Percentiles rank a stretch among this genome's conserved stretches.
Conservation (phyloP, 2,888 invertebrate genomes). For the Toxonevra muliebris region DNA sequence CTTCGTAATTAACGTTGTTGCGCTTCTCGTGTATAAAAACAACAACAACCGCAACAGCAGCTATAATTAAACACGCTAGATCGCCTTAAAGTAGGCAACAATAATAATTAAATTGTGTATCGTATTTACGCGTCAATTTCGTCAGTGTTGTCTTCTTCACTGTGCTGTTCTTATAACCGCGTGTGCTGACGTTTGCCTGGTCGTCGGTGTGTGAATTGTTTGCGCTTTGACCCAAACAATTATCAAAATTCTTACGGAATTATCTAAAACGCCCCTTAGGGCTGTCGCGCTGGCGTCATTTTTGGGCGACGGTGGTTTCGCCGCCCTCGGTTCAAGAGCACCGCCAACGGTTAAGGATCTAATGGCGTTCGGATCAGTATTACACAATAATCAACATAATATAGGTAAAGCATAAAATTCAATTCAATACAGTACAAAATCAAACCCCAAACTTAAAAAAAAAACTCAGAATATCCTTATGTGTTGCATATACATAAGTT, state of each 20-base stretch:
- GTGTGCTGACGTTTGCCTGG: slow-evolving; percentile 5
- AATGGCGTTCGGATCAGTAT: slow-evolving; percentile 66
- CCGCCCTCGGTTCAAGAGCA: slow-evolving; percentile 65
- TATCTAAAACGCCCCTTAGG: slow-evolving; percentile 66
- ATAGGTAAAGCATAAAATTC: slow-evolving; percentile 55
- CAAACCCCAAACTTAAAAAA: neutral
- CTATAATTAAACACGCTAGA: slow-evolving; percentile 2
- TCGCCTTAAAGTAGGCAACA: slow-evolving; percentile 21
- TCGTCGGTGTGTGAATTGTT: slow-evolving; percentile 21
- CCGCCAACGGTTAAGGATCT: slow-evolving; percentile 65
- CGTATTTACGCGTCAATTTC: too few species aligned
- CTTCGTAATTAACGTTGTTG: neutral
- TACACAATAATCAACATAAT: slow-evolving; percentile 66
- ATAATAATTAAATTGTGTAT: neutral
- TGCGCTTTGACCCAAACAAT: slow-evolving; percentile 36
- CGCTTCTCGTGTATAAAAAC: neutral
- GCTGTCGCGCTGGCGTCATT: slow-evolving; percentile 67
- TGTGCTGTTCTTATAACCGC: neutral
- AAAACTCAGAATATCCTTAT: neutral
- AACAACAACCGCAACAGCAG: neutral
- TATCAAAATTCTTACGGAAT: slow-evolving; percentile 66
- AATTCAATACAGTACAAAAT: neutral
- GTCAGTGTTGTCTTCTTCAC: too few species aligned
- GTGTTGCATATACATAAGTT: too few species aligned
- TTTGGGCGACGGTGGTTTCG: slow-evolving; percentile 66